These are phyloP conservation scores for Azemiops feae DNA, from an alignment of 2,113 vertebrate species.

Conservation along the genomic window DNA sequence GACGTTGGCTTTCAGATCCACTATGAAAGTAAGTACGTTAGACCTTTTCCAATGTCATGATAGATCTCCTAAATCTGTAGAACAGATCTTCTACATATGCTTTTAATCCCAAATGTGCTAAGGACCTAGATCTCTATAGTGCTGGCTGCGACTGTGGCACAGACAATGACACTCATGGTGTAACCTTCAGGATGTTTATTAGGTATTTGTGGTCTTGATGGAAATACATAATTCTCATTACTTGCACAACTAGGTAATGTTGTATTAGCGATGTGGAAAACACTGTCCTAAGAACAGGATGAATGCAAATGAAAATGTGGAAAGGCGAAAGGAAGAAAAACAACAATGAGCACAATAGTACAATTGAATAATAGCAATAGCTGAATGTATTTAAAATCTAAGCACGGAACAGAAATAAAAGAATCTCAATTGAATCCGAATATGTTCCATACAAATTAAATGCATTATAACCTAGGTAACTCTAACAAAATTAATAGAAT, in stretches of 20 bases:
- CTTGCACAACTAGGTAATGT: not conserved
- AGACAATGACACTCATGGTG: not conserved
- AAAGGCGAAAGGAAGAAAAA: not conserved
- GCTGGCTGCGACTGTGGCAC: not conserved
- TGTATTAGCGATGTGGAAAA: not conserved
- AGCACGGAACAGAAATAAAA: not conserved
- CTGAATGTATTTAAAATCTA: not conserved
- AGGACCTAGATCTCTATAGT: not conserved
- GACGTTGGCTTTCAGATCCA: slow-evolving; percentile 96
- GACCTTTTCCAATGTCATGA: not conserved
- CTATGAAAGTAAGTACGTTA: slow-evolving; percentile 86
- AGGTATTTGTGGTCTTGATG: not conserved
- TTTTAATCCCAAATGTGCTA: not conserved
- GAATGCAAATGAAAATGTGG: not conserved
- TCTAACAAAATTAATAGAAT: not conserved
- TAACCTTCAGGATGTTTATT: not conserved
- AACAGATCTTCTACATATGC: not conserved
- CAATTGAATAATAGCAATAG: not conserved
- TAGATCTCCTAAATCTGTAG: accelerated
- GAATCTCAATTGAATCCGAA: not conserved
- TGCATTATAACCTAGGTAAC: not conserved
- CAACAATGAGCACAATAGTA: not conserved
- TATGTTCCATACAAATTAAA: not conserved
- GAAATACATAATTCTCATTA: not conserved
- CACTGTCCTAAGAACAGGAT: not conserved